Conservation (phyloP, 2,888 invertebrate species). For the Danaus chrysippus region DNA sequence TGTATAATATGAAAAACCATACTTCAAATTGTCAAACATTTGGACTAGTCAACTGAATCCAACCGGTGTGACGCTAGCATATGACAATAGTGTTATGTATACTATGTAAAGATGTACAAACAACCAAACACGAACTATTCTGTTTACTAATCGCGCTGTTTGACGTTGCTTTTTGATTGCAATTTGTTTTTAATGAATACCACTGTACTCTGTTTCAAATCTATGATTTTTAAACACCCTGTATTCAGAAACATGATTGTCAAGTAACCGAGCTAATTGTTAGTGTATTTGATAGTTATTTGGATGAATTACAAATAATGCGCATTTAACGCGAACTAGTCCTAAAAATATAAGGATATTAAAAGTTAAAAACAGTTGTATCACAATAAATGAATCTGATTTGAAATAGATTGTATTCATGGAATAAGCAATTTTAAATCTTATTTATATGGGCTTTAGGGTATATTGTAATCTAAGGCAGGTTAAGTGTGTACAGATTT, state of each 20-base stretch:
- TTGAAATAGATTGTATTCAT: background rate
- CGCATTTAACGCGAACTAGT: no score
- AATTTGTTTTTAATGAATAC: constrained; percentile 12
- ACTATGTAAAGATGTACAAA: constrained; percentile 58
- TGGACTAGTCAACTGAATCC: background rate
- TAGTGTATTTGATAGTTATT: no score
- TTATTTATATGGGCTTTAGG: constrained; percentile 24
- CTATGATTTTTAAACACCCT: background rate
- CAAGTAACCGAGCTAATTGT: no score
- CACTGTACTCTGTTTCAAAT: background rate
- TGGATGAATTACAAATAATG: no score
- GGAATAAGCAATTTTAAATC: constrained; percentile 17
- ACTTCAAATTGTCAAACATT: background rate
- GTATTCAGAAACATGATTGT: no score
- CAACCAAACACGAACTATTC: constrained; percentile 42
- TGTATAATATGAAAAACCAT: background rate
- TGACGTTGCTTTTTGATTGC: constrained; percentile 23
- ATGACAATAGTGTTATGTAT: constrained; percentile 57
- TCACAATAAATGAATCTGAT: background rate
- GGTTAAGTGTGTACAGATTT: constrained; percentile 20
- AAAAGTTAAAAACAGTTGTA: no score
- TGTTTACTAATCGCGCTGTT: constrained; percentile 32
- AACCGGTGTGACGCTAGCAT: constrained; percentile 32
- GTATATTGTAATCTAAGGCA: constrained; percentile 22
- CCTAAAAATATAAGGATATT: no score